Base-by-base conservation (phyloP, 2,797 vertebrate genomes). In the Semaprochilodus insignis region DNA sequence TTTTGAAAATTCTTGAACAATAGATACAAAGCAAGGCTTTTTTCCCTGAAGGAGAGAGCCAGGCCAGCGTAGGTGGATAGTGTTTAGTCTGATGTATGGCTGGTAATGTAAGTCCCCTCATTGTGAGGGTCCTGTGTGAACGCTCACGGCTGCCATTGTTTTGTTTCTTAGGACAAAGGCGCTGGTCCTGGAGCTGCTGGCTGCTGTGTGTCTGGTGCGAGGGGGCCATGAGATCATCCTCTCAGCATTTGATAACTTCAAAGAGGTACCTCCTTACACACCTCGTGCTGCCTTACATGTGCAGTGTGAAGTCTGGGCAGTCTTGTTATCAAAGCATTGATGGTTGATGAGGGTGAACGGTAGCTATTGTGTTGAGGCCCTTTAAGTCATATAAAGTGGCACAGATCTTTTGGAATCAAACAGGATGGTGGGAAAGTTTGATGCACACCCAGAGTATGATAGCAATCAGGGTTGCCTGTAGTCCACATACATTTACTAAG, bases 181-280 rank as follows among this genome's bases (percentile, higher is more conserved):
- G 0, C 90, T 99, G 92, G 97, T 99, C 84, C 93, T 99, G 83
- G 98, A 99, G 92, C 95, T 99, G 87, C 93, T 99, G 89, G 98
- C 98, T 14, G 98, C 98, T 0, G 97, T 99, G 52, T 99, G 98
- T 92, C 94, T 99, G 81, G 98, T 99, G 86, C 92, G 98, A 85
- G 98, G 98, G 1, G 98, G 98, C 75, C 98, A 99, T 0, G 98
- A 99, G 93, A 99, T 99, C 92, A 99, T 99, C 92, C 96, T 99
- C 0, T 96, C 98, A 0, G 98, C 97, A 2, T 99, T 99, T 63
- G 98, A 99, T 94, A 97, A 99, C 95, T 99, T 99, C 94, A 99
- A 99, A 95, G 97, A 98, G 97, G 97, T 99, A 91, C 79, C 52
- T 82, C 76, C 72, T 59, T 27, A 55, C 84, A 83, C 80, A 51